Conservation (phyloP, 2,797 vertebrate species). For the Chromis chromis region DNA sequence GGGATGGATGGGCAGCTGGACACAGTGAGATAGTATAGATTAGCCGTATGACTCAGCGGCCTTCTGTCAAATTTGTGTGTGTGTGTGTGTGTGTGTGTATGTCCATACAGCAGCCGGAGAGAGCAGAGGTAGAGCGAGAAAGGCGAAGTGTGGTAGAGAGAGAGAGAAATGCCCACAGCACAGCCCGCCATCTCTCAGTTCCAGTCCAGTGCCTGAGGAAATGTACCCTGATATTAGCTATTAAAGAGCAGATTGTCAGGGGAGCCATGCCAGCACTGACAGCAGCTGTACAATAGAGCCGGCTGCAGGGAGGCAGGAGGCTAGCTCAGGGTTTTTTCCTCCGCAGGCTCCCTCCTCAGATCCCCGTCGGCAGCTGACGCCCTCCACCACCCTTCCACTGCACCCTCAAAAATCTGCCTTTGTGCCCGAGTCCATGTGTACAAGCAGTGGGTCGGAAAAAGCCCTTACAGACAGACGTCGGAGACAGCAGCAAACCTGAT, state of each 20-base stretch:
- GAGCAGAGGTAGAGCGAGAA: constrained; percentile 22
- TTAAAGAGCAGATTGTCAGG: constrained; percentile 88
- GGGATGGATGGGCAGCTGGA: constrained; percentile 64
- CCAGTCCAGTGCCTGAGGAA: constrained; percentile 85
- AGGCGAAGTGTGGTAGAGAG: constrained; percentile 32
- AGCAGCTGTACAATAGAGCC: constrained; percentile 76
- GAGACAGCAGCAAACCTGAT: constrained; percentile 49
- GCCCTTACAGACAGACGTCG: constrained; percentile 25
- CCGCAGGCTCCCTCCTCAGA: constrained; percentile 29
- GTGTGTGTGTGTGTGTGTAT: constrained; percentile 45
- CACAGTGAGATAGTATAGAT: constrained; percentile 58
- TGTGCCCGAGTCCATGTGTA: constrained; percentile 20
- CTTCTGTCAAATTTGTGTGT: constrained; percentile 54
- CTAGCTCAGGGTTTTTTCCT: constrained; percentile 38
- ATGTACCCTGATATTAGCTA: constrained; percentile 89
- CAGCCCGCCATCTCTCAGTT: constrained; percentile 81
- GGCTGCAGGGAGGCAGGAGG: constrained; percentile 62
- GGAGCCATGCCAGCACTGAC: constrained; percentile 78
- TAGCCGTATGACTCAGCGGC: constrained; percentile 76
- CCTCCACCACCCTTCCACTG: background rate
- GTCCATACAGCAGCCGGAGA: constrained; percentile 36
- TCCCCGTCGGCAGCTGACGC: background rate
- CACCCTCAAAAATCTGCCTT: constrained; percentile 1
- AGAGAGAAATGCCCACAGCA: constrained; percentile 62
- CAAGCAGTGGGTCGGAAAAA: constrained; percentile 41